phyloP scores from a whole-genome alignment of 30 jellyfish, hydroid and myxozoan species.

The Turritopsis rubra region DNA sequence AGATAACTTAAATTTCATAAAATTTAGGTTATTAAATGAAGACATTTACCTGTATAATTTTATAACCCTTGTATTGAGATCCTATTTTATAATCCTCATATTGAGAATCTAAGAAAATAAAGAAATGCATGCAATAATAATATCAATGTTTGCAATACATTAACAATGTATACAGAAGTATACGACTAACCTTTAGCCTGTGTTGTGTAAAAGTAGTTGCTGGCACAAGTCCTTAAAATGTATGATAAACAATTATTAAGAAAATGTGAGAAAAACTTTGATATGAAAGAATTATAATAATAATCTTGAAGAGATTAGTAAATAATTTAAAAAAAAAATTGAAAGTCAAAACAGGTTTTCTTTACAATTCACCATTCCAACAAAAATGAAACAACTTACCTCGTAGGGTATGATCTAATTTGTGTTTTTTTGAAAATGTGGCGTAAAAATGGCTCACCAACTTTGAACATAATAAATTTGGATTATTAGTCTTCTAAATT shows the following conservation, averaged over 20 bases:
- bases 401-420: background rate
- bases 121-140: no score
- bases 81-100: background rate
- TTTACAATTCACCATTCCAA: background rate
- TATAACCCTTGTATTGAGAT: background rate
- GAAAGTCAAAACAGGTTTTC: no score
- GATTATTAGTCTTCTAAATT: background rate
- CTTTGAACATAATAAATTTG: background rate
- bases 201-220: background rate
- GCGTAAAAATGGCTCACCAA: background rate
- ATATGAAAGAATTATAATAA: no score
- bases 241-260: no score
- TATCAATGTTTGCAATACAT: background rate
- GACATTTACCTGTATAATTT: background rate
- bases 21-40: no score
- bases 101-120: background rate
- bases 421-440: background rate
- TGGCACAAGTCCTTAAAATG: background rate
- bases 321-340: no score
- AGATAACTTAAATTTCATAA: no score
- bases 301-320: no score
- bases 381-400: background rate
- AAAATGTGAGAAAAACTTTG: no score
- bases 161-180: background rate
- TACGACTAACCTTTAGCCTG: background rate